Evolutionary conservation across 1,140 invertebrate species (phyloP), one percentile per base, ranked within the genome.

Genomic region (Aethina tumida): DNA sequence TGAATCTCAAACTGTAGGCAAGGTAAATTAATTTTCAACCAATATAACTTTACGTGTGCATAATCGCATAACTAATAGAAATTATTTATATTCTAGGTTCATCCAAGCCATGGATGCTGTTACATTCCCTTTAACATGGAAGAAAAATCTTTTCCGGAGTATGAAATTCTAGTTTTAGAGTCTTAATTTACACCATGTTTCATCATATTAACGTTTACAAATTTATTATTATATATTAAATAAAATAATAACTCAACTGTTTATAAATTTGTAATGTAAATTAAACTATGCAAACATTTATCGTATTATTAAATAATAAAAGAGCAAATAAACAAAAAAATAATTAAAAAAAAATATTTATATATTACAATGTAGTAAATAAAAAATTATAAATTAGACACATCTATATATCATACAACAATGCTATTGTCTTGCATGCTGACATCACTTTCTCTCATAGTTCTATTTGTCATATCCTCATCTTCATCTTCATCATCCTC

Each of bases 401-500:
- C n/a, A 10, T 5, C 5, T 29, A 29, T 29, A 29, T 13, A 29
- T 17, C 12, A 29, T 17, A 31, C 15, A 36, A 17, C 7, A 15
- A 24, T n/a, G n/a, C n/a, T 18, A 33, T 8, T 36, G 2, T 66
- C 64, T 55, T 68, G 62, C 43, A 67, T 59, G 45, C 50, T 66
- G 31, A 66, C 59, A 18, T 65, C 62, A 28, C 32, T 47, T 26
- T 59, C 53, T 20, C 44, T 50, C 15, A 62, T 57, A 6, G 61
- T 60, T n/a, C 66, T 65, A 19, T 40, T 47, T 6, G 71, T 70
- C 49, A 60, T 57, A 18, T 56, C 61, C 2, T 70, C 81, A 25
- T 83, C 79, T 20, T 83, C 81, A 32, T 88, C 83, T 18, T 89
- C 81, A 45, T 91, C 89, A 45, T 94, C 91, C 4, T 85, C 84